Conservation (phyloP, 2,113 vertebrate species). For the Cebus imitator region DNA sequence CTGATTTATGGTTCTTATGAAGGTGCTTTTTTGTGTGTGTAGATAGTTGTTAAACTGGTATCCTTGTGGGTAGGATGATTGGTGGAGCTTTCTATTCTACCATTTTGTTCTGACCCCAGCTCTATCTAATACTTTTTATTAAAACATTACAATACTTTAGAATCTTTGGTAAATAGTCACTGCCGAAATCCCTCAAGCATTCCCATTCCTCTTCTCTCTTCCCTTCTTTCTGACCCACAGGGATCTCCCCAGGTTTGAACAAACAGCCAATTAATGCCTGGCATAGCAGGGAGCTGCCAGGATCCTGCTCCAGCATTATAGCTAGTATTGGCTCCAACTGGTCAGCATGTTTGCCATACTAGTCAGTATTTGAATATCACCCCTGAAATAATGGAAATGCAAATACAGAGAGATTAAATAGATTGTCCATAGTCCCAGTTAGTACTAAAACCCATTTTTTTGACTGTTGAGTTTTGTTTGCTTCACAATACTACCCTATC, state of each 20-base stretch:
- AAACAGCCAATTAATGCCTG: neutral
- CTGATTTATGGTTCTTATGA: no score
- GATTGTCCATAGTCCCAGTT: neutral
- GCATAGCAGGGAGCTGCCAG: neutral
- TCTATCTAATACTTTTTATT: neutral
- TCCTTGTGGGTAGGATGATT: no score
- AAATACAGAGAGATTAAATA: neutral
- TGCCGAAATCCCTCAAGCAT: neutral
- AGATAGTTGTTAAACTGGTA: no score
- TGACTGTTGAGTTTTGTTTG: neutral
- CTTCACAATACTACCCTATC: neutral
- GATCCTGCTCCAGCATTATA: neutral
- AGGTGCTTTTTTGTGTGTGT: no score
- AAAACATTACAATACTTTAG: constrained; percentile 13
- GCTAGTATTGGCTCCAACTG: neutral
- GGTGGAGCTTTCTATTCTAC: no score
- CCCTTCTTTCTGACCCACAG: no score
- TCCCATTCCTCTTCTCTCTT: neutral
- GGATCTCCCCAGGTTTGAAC: neutral
- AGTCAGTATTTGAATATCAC: neutral
- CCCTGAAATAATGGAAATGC: neutral
- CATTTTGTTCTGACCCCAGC: no score
- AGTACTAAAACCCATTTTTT: neutral
- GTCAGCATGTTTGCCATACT: neutral
- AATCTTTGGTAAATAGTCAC: neutral